A percentile compares a stretch with the other conserved stretches of the same genome.
phyloP scores from a whole-genome alignment of 2,113 vertebrate genomes.

The Sclerurus mexicanus region DNA sequence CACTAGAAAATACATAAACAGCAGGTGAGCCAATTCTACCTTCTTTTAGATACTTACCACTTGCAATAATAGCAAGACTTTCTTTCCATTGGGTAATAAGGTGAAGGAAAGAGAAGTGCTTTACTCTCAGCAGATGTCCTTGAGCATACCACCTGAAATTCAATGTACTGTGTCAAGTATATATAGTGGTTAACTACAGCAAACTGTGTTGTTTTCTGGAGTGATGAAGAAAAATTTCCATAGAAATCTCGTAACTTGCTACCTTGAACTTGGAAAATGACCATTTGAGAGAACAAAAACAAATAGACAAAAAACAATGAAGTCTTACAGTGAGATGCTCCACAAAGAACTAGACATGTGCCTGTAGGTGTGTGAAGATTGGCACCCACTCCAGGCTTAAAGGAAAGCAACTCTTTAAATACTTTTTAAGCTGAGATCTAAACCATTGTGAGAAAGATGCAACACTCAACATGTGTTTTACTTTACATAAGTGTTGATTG shows the following conservation, averaged over 20 bases:
- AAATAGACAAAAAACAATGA: not conserved
- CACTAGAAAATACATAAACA: conserved; percentile 3
- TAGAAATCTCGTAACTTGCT: not conserved
- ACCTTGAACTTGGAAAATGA: conserved; percentile 50
- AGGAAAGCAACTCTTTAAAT: conserved; percentile 15
- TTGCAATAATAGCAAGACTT: not conserved
- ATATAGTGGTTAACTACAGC: not conserved
- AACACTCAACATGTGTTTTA: not conserved
- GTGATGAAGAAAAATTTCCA: conserved; percentile 7
- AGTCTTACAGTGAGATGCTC: not conserved
- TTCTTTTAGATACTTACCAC: conserved; percentile 15
- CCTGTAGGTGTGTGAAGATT: conserved; percentile 2
- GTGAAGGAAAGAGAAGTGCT: conserved; percentile 36
- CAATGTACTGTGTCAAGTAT: not conserved
- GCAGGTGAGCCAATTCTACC: not conserved
- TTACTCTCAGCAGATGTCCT: conserved; percentile 33
- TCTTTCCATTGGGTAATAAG: conserved; percentile 14
- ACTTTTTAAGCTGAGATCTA: not conserved
- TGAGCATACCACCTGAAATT: conserved; percentile 19
- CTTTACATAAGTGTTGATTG: not conserved
- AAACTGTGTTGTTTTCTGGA: conserved; percentile 2
- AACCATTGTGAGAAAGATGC: not conserved
- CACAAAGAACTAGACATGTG: conserved; percentile 32
- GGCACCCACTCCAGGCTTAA: conserved; percentile 18
- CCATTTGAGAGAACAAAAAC: not conserved